phyloP scores from a whole-genome alignment of 92 coral and sea anemone genomes.

The Galaxea fascicularis region DNA sequence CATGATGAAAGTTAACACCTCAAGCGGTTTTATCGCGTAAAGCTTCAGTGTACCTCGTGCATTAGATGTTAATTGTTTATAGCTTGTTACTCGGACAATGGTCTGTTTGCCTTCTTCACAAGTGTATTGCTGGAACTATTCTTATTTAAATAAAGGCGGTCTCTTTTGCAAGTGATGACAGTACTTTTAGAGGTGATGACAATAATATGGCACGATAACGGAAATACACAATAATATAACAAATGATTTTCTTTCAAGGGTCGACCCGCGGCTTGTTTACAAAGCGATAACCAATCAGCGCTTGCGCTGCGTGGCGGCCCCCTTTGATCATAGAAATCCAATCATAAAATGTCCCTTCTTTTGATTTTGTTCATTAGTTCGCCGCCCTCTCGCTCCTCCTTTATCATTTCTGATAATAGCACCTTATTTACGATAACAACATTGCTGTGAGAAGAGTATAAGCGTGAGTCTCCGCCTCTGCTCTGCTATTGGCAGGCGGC shows the following conservation, averaged over 20 bases:
- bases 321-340: slow-evolving; percentile 98
- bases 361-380: slow-evolving; percentile 99
- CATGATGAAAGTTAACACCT: slow-evolving; percentile 98
- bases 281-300: slow-evolving; percentile 85
- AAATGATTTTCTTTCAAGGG: slow-evolving; percentile 96
- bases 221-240: slow-evolving; percentile 99
- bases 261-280: slow-evolving; percentile 97
- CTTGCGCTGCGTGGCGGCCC: slow-evolving; percentile 79
- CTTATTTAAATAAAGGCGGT: slow-evolving; percentile 99
- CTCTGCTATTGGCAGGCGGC: slow-evolving; percentile 98
- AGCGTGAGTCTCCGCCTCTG: slow-evolving; percentile 98
- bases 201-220: slow-evolving; percentile 98
- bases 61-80: slow-evolving; percentile 94
- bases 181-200: slow-evolving; percentile 94
- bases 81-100: slow-evolving; percentile 96
- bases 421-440: slow-evolving; percentile 99
- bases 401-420: slow-evolving; percentile 99
- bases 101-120: slow-evolving; percentile 91
- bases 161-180: slow-evolving; percentile 96
- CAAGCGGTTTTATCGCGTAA: slow-evolving; percentile 82
- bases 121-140: slow-evolving; percentile 88
- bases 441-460: slow-evolving; percentile 97
- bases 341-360: slow-evolving; percentile 99
- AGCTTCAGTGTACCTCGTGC: slow-evolving; percentile 92
- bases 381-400: slow-evolving; percentile 99